Conservation (phyloP, 1,140 invertebrate species). For the Drosophila nasuta region DNA sequence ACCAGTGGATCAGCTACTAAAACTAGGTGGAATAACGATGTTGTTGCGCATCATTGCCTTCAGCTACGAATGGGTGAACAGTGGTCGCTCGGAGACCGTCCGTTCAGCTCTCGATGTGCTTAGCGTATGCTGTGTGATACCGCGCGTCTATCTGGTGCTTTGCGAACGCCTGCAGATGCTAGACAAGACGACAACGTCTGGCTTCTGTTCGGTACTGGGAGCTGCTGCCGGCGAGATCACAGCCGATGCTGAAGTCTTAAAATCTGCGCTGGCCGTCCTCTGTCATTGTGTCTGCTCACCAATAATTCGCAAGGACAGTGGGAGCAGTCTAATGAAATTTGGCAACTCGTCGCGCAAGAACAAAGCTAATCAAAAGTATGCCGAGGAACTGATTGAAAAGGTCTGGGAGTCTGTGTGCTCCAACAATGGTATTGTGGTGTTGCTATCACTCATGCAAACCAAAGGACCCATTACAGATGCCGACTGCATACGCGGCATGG, state of each 20-base stretch:
- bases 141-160: slow-evolving; percentile 93
- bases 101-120: slow-evolving; percentile 95
- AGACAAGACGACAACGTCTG: slow-evolving; percentile 89
- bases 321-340: slow-evolving; percentile 85
- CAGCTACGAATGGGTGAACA: slow-evolving; percentile 96
- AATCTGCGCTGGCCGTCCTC: slow-evolving; percentile 94
- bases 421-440: slow-evolving; percentile 98
- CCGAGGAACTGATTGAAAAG: slow-evolving; percentile 94
- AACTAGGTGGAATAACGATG: slow-evolving; percentile 93
- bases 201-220: slow-evolving; percentile 90
- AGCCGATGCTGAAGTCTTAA: slow-evolving; percentile 95
- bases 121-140: slow-evolving; percentile 94
- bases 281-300: slow-evolving; percentile 97
- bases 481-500: slow-evolving; percentile 95
- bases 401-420: slow-evolving; percentile 96
- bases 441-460: slow-evolving; percentile 93
- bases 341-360: slow-evolving; percentile 89
- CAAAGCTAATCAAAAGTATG: slow-evolving; percentile 89
- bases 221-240: slow-evolving; percentile 96
- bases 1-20: slow-evolving; percentile 94
- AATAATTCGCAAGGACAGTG: slow-evolving; percentile 88
- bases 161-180: slow-evolving; percentile 92
- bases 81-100: slow-evolving; percentile 94
- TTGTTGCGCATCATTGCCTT: slow-evolving; percentile 95
- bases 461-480: slow-evolving; percentile 98